Base-by-base conservation (phyloP, 2,113 vertebrate species). In the Scortum barcoo region DNA sequence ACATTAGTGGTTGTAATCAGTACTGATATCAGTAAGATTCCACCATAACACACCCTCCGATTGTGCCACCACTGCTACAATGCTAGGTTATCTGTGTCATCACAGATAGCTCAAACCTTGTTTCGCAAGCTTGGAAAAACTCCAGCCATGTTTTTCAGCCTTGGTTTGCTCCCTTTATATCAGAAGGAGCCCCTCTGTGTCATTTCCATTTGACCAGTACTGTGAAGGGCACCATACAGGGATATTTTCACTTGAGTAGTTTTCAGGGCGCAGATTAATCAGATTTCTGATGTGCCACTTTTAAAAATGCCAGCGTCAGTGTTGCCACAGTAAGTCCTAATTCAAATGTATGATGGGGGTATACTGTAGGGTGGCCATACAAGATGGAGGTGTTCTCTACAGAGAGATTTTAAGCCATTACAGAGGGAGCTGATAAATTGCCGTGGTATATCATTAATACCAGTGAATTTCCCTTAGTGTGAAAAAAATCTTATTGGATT, bases 61-160 rank as follows among this genome's bases (percentile, higher is more conserved):
- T 67, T 81, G 78, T 70, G 69, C 57, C 19, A 68, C 74, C 28
- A 13, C 61, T 72, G 68, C 66, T 70, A 69, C 76, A 83, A 22
- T 67, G 5, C 61, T 26, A 53, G 85, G 85, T 92, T 91, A 88
- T 92, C 89, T 53, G 72, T 86, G 83, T 80, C 85, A 89, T 89
- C 88, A 14, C 51, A 67, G 76, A 91, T 86, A 87, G 63, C 72
- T 66, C 69, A 78, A 44, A 78, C 65, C 40, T 71, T 68, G 42
- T 65, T 83, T 84, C 90, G 70, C 72, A 74, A 50, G 54, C 83
- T 63, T 76, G 75, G 65, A 78, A 12, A 67, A 57, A 74, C 30
- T 56, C 65, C 60, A 84, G 30, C 68, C 17, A 22, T 50, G 72
- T 63, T 63, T 80, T 67, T 63, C 7, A 3, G 30, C 76, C 30